Evolutionary conservation across 2,113 vertebrate genomes (phyloP).

Genomic region (Daphoenositta chrysoptera): DNA sequence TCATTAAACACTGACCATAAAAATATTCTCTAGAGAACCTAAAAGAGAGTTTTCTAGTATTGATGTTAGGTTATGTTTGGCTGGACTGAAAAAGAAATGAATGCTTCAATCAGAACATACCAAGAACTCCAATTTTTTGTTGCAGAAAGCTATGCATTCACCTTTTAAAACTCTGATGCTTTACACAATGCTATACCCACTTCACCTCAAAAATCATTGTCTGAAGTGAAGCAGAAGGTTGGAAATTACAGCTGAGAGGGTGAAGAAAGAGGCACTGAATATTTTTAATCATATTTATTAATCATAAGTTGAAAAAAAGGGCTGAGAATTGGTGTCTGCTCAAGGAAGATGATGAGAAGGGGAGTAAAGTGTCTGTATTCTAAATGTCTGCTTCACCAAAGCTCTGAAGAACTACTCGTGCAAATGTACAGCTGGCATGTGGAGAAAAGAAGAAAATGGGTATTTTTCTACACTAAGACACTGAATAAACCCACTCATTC

Average conservation of each 20-base stretch:
- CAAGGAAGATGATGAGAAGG: background rate
- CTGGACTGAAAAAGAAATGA: background rate
- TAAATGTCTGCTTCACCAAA: background rate
- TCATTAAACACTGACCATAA: background rate
- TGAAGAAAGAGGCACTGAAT: background rate
- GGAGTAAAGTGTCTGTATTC: background rate
- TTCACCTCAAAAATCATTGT: background rate
- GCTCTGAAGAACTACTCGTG: background rate
- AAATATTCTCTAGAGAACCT: background rate
- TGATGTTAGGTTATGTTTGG: background rate
- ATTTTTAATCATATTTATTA: slow-evolving; percentile 15
- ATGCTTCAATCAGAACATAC: background rate
- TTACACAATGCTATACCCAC: background rate
- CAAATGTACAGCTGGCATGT: background rate
- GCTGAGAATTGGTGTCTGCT: background rate
- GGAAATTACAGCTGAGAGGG: background rate
- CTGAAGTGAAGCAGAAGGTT: background rate
- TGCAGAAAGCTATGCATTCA: background rate
- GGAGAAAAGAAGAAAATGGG: background rate
- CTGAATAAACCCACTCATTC: background rate
- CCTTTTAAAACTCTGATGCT: background rate
- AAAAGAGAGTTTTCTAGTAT: background rate
- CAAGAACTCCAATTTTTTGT: background rate
- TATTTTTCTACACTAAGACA: background rate
- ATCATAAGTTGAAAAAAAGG: background rate